Percentiles rank a stretch among this genome's conserved stretches.
These are phyloP conservation scores for Cephus rjabovi DNA, from an alignment of 2,888 invertebrate genomes.

Conservation along the genomic window DNA sequence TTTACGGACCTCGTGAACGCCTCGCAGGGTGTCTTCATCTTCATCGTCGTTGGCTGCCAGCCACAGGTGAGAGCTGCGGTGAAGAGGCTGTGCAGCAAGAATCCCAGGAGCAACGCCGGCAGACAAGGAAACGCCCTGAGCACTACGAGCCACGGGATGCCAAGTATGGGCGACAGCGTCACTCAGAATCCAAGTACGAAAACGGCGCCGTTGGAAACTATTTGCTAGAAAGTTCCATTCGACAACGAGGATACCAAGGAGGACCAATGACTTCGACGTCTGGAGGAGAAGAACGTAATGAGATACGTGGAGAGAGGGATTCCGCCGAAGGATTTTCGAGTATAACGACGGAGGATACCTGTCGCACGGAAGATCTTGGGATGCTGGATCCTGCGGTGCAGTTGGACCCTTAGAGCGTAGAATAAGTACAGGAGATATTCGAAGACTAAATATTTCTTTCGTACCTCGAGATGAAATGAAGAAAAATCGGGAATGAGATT, in stretches of 20 bases:
- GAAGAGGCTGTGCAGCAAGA: constrained; percentile 73
- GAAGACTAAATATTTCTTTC: too few relatives aligned
- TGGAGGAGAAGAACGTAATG: too few relatives aligned
- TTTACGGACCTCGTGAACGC: constrained; percentile 87
- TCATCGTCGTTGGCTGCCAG: constrained; percentile 89
- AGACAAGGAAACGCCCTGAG: constrained; percentile 76
- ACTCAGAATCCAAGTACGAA: constrained; percentile 77
- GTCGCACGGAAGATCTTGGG: too few relatives aligned
- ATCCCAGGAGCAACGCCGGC: constrained; percentile 69
- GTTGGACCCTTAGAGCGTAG: too few relatives aligned
- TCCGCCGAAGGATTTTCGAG: too few relatives aligned
- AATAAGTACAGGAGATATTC: too few relatives aligned
- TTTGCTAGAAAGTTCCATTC: constrained; percentile 61
- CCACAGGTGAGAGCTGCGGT: constrained; percentile 82
- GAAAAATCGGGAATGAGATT: too few relatives aligned
- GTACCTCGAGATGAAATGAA: too few relatives aligned
- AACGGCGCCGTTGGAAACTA: constrained; percentile 71
- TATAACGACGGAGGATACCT: too few relatives aligned
- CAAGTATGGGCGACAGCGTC: constrained; percentile 83
- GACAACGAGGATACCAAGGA: not conserved
- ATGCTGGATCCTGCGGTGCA: too few relatives aligned
- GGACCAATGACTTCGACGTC: not conserved
- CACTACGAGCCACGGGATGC: constrained; percentile 82
- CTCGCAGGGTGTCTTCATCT: constrained; percentile 88
- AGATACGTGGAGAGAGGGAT: too few relatives aligned